phyloP scores from a whole-genome alignment of 2,113 vertebrate species.

The Pedetes capensis region DNA sequence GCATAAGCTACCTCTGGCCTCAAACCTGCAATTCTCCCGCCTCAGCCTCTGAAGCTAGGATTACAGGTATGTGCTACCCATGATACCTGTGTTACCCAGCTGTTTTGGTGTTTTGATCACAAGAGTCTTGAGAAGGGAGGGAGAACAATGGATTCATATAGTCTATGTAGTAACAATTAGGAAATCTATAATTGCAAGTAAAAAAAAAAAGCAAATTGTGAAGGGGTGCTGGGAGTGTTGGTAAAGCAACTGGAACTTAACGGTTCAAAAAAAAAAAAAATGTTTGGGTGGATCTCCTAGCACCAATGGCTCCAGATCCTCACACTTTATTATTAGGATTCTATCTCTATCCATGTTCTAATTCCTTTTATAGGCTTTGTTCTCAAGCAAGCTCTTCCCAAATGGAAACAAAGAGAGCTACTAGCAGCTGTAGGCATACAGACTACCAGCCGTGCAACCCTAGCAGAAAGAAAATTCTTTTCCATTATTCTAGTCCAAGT shows the following conservation, averaged over 20 bases:
- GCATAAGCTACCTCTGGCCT: too few species aligned
- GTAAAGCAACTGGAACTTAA: not conserved
- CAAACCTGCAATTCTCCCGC: too few species aligned
- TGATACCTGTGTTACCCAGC: too few species aligned
- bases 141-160: not conserved
- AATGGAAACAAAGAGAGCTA: not conserved
- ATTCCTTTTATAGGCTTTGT: not conserved
- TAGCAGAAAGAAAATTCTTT: slow-evolving; percentile 17
- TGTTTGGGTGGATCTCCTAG: not conserved
- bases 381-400: slow-evolving; percentile 38
- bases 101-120: not conserved
- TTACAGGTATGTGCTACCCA: too few species aligned
- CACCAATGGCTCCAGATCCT: not conserved
- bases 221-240: not conserved
- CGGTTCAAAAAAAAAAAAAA: not conserved
- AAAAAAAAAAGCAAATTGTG: not conserved
- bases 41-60: too few species aligned
- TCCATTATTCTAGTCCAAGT: not conserved
- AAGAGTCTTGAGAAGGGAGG: not conserved
- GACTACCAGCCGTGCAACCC: not conserved
- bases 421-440: not conserved
- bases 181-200: not conserved
- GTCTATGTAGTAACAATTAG: not conserved
- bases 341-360: not conserved
- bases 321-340: not conserved